Conservation (phyloP, 2,113 vertebrate species). For the Mustela lutreola region DNA sequence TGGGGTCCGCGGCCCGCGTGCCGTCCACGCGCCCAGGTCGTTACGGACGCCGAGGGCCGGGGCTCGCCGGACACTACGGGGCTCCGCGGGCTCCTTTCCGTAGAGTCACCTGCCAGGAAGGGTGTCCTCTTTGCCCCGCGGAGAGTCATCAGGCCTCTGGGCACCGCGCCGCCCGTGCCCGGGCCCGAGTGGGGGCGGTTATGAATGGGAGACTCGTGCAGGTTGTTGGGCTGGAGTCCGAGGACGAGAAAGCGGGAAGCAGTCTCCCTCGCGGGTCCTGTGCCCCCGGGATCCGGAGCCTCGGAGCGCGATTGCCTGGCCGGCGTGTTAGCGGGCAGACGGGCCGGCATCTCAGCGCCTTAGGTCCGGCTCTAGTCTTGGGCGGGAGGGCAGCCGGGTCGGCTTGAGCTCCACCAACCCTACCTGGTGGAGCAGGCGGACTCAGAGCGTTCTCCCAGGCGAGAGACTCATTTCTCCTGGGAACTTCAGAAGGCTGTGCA, state of each 20-base stretch:
- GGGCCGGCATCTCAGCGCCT: not conserved
- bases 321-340: not conserved
- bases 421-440: not conserved
- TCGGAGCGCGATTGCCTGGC: not conserved
- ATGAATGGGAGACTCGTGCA: not conserved
- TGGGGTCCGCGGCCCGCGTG: not conserved
- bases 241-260: not conserved
- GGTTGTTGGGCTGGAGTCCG: not conserved
- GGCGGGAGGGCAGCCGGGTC: not conserved
- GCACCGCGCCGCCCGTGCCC: not conserved
- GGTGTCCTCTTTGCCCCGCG: not conserved
- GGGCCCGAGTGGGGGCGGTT: not conserved
- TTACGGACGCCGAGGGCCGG: not conserved
- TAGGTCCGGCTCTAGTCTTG: accelerated
- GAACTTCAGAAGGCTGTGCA: not conserved
- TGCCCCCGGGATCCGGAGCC: not conserved
- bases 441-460: accelerated
- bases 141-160: not conserved
- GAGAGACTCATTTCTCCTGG: not conserved
- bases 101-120: not conserved
- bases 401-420: not conserved
- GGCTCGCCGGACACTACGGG: not conserved
- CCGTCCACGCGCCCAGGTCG: conserved; percentile 18
- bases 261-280: accelerated
- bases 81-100: not conserved